Evolutionary conservation across 2,888 invertebrate genomes (phyloP).

Genomic region (Entomobrya proxima): DNA sequence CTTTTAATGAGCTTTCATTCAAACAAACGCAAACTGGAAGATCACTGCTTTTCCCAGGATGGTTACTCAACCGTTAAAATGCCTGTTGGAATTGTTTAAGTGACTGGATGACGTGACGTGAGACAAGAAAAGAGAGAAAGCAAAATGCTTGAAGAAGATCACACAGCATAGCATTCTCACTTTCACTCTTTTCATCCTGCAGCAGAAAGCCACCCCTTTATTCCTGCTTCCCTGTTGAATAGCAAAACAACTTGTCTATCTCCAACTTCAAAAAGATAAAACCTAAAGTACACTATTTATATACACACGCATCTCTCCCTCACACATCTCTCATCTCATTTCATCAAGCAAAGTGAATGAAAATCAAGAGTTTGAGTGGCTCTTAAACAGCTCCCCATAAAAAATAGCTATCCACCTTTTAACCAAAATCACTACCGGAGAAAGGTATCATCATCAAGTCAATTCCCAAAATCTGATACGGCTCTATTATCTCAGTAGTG

Average conservation of each 20-base stretch:
- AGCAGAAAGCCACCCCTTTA: no score
- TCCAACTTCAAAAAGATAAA: no score
- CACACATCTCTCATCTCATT: not conserved
- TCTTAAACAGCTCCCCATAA: conserved; percentile 43
- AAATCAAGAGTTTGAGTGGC: conserved; percentile 51
- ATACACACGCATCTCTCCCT: no score
- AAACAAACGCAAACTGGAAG: conserved; percentile 13
- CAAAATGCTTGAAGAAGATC: not conserved
- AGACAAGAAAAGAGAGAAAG: conserved; percentile 21
- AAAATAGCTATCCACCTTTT: not conserved
- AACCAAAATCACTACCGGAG: not conserved
- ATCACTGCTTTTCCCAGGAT: conserved; percentile 13
- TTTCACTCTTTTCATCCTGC: not conserved
- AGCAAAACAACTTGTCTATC: not conserved
- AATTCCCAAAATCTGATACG: conserved; percentile 3
- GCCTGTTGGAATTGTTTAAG: conserved; percentile 11
- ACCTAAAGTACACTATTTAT: no score
- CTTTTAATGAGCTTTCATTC: conserved; percentile 37
- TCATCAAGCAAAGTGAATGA: conserved; percentile 46
- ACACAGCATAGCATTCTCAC: not conserved
- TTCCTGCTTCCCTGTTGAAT: no score
- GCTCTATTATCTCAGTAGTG: not conserved
- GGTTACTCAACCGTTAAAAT: not conserved
- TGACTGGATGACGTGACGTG: conserved; percentile 34
- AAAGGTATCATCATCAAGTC: conserved; percentile 23